These are phyloP conservation scores for Drosophila obscura DNA, from an alignment of 1,140 invertebrate genomes.

Conservation along the genomic window DNA sequence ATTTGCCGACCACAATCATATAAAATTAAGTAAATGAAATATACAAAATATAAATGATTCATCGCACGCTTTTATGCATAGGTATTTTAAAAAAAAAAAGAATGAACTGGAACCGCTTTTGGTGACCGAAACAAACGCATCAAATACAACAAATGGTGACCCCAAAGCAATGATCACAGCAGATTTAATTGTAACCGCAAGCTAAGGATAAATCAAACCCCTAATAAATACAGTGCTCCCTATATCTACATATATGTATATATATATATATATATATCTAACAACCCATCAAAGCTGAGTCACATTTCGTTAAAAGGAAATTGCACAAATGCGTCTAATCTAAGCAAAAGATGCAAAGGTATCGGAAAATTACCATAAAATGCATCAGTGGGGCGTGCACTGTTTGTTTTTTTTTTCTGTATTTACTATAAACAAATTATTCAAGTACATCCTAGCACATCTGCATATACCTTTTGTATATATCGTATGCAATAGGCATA, in stretches of 20 bases:
- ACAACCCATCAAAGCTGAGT: slow-evolving; percentile 19
- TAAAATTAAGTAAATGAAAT: background rate
- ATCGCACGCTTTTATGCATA: no score
- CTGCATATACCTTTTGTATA: background rate
- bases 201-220: background rate
- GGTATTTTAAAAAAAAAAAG: no score
- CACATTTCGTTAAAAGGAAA: slow-evolving; percentile 17
- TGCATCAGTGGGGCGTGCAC: slow-evolving; percentile 17
- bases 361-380: slow-evolving; percentile 39
- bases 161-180: background rate
- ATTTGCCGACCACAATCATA: no score
- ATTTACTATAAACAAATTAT: slow-evolving; percentile 51
- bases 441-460: slow-evolving; percentile 36
- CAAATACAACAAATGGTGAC: background rate
- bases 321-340: slow-evolving; percentile 33
- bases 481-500: slow-evolving; percentile 30
- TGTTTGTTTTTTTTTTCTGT: slow-evolving; percentile 39
- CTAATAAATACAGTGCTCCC: background rate
- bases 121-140: background rate
- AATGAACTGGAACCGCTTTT: background rate
- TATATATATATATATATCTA: background rate
- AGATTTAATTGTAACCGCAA: slow-evolving; percentile 2
- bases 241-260: background rate
- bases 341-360: slow-evolving; percentile 45
- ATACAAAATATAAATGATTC: background rate